Base-by-base conservation (phyloP, 2,797 vertebrate genomes). In the Macroramphosus scolopax region DNA sequence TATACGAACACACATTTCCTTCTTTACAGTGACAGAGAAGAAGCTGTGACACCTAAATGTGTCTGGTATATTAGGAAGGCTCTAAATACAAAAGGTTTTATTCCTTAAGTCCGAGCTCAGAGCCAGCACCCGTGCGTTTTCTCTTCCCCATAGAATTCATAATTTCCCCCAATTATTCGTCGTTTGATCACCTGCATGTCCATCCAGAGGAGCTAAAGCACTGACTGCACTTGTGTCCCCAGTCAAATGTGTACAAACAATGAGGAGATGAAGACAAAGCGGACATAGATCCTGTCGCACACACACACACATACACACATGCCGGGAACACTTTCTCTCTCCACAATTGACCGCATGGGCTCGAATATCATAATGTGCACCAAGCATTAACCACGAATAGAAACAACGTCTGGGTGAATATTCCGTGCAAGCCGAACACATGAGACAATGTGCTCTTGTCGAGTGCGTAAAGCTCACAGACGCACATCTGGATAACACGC, bases 401-500 rank as follows among this genome's bases (percentile, higher is more conserved):
- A 62, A 69, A n/a, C n/a, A n/a, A n/a, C n/a, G n/a, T n/a, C n/a
- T n/a, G n/a, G n/a, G n/a, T n/a, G n/a, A n/a, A n/a, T n/a, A n/a
- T n/a, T 34, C 63, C 47, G 50, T 29, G 57, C 53, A 50, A 68
- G 60, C 72, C 51, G 48, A 55, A 38, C 58, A 39, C 45, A 12
- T 39, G 41, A 77, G 75, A 83, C 80, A 84, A 81, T 41, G 72
- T 51, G 72, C 67, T 60, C 85, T 60, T 62, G 72, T 68, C 80
- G 77, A 33, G 72, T 49, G 77, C 75, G 51, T 67, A 88, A 86
- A 80, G 71, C 76, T 68, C 71, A 69, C 76, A 64, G 75, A 71
- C 70, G 70, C 88, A 91, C 93, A 93, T 91, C 92, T 93, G 93
- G 92, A 89, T 82, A 64, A 52, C 85, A 85, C 45, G 77, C 83